Base-by-base conservation (phyloP, 2,113 vertebrate genomes). In the Caloenas nicobarica region DNA sequence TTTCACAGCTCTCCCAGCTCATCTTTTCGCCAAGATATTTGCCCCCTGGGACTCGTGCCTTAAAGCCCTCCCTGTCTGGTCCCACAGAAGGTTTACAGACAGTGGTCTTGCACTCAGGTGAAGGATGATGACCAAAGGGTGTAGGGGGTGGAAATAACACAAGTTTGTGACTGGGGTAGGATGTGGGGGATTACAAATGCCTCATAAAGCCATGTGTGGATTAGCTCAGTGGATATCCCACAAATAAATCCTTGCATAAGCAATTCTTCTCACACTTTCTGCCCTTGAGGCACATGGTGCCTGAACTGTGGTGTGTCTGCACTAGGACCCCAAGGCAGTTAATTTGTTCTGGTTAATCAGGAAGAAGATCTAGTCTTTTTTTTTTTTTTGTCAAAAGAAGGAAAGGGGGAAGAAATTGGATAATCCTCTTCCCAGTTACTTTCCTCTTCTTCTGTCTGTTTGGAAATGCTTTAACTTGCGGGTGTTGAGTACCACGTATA, bases 191-290 rank as follows among this genome's bases (percentile, higher is more conserved):
- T n/a, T 83, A 9, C 0, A 3, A 38, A 18, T 4, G 4, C 13
- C 34, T 25, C 5, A 2, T 28, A 34, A 61, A 86, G 17, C 44
- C 10, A 15, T 0, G 0, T 26, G 17, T 38, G 51, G 33, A 14
- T 73, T 48, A 56, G 31, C 51, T 65, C 56, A 5, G 29, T 40
- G 51, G n/a, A 16, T 68, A 71, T 58, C 21, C n/a, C 26, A 38
- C 10, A 19, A 17, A 53, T 14, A 66, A 58, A 60, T 16, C 33
- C 29, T 68, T 69, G 19, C 33, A 44, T 24, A 13, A 78, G 60
- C 50, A 85, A 3, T 78, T 78, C 28, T 61, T 44, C 38, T 90
- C 5, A 0, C 11, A 19, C 33, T 21, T 46, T 56, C 60, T 61
- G 54, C 33, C 14, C 34, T 69, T 50, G 50, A 81, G 60, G 60